Conservation (phyloP, 2,888 invertebrate species). For the Drosophila merina region DNA sequence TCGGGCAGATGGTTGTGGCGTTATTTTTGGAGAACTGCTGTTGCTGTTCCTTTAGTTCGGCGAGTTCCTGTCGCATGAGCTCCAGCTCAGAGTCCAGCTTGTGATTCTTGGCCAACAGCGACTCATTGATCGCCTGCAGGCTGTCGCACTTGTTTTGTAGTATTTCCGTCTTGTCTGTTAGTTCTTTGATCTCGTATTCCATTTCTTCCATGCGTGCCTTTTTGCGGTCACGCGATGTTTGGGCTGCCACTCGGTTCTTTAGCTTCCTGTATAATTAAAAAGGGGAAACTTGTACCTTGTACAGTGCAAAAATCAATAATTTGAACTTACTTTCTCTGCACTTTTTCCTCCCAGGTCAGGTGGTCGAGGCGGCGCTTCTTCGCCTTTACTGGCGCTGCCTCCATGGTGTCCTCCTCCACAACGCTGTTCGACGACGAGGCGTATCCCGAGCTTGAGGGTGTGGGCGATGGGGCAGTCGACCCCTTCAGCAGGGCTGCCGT, state of each 20-base stretch:
- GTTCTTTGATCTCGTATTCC: slow-evolving; percentile 88
- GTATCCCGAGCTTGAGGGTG: slow-evolving; percentile 61
- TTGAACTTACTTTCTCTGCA: slow-evolving; percentile 92
- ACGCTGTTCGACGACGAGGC: slow-evolving; percentile 58
- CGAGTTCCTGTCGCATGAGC: slow-evolving; percentile 86
- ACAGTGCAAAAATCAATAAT: neutral
- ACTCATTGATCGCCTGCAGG: slow-evolving; percentile 86
- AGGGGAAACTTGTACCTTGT: neutral
- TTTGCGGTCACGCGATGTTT: slow-evolving; percentile 97
- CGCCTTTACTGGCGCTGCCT: slow-evolving; percentile 52
- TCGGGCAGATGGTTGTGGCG: slow-evolving; percentile 65
- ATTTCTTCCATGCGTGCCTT: slow-evolving; percentile 96
- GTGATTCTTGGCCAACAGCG: slow-evolving; percentile 88
- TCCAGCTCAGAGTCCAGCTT: slow-evolving; percentile 88
- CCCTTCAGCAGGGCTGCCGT: slow-evolving; percentile 55
- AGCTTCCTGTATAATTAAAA: slow-evolving; percentile 88
- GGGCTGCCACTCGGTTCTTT: slow-evolving; percentile 98
- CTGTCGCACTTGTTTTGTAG: slow-evolving; percentile 85
- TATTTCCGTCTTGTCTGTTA: slow-evolving; percentile 87
- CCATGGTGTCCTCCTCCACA: slow-evolving; percentile 56
- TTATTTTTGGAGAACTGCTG: slow-evolving; percentile 59
- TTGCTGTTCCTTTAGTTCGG: slow-evolving; percentile 81
- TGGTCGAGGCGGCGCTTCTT: slow-evolving; percentile 93
- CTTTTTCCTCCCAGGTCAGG: slow-evolving; percentile 93
- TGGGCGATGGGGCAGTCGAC: slow-evolving; percentile 30